phyloP scores from a whole-genome alignment of 2,888 invertebrate species.

The Hirtodrosophila cameraria region DNA sequence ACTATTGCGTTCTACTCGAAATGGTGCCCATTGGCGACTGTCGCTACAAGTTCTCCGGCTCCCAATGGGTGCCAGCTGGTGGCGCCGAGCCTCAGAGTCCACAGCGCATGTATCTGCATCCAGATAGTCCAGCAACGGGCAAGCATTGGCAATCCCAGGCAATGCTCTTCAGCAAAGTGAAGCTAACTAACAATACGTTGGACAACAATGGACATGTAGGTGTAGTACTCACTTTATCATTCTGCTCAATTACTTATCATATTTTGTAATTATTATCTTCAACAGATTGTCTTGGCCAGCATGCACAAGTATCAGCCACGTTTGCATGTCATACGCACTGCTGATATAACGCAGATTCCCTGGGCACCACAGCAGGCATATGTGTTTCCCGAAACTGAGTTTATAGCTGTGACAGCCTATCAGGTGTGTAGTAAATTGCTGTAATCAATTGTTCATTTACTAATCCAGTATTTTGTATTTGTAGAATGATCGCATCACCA shows the following conservation, averaged over 20 bases:
- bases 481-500: slow-evolving; percentile 93
- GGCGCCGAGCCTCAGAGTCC: slow-evolving; percentile 92
- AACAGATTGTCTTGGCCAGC: slow-evolving; percentile 93
- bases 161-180: slow-evolving; percentile 91
- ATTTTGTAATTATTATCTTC: slow-evolving; percentile 38
- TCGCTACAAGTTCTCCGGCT: slow-evolving; percentile 92
- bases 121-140: slow-evolving; percentile 93
- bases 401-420: slow-evolving; percentile 98
- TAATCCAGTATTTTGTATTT: slow-evolving; percentile 66
- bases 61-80: slow-evolving; percentile 93
- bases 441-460: slow-evolving; percentile 22
- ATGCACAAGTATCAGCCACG: slow-evolving; percentile 98
- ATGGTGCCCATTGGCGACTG: slow-evolving; percentile 90
- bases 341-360: slow-evolving; percentile 88
- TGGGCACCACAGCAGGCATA: slow-evolving; percentile 89
- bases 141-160: slow-evolving; percentile 93
- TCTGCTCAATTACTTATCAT: slow-evolving; percentile 15
- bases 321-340: slow-evolving; percentile 92
- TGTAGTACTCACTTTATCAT: slow-evolving; percentile 51
- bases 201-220: slow-evolving; percentile 91
- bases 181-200: slow-evolving; percentile 93
- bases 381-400: slow-evolving; percentile 91
- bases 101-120: slow-evolving; percentile 91
- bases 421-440: slow-evolving; percentile 91
- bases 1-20: slow-evolving; percentile 93